Conservation (phyloP, 2,797 vertebrate genomes). For the Pteronotus mesoamericanus region DNA sequence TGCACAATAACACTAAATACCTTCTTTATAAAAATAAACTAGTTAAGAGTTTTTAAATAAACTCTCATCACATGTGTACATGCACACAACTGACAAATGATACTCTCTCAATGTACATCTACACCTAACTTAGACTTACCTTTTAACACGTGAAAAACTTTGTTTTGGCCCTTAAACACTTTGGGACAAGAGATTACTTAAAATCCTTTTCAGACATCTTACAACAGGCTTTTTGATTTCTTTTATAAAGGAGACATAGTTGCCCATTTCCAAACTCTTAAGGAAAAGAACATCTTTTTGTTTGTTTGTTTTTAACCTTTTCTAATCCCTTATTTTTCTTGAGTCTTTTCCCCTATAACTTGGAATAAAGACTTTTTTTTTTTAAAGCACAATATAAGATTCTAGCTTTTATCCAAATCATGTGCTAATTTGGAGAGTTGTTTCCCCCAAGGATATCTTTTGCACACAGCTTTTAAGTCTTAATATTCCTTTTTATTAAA, state of each 20-base stretch:
- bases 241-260: not conserved
- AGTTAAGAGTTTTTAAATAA: not conserved
- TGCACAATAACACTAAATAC: not conserved
- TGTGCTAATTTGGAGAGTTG: not conserved
- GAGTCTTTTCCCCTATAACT: not conserved
- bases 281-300: not conserved
- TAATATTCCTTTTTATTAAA: not conserved
- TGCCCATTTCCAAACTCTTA: not conserved
- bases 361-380: not conserved
- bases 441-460: not conserved
- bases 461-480: not conserved
- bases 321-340: not conserved
- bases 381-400: not conserved
- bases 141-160: not conserved
- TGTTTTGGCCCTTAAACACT: not conserved
- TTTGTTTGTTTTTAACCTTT: not conserved
- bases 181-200: not conserved
- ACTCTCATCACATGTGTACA: not conserved
- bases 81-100: not conserved
- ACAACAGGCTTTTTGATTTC: not conserved
- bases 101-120: not conserved
- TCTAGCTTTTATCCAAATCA: not conserved
- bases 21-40: not conserved
- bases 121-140: not conserved
- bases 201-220: not conserved